Conservation (phyloP, 2,797 vertebrate species). For the Alcedo atthis region DNA sequence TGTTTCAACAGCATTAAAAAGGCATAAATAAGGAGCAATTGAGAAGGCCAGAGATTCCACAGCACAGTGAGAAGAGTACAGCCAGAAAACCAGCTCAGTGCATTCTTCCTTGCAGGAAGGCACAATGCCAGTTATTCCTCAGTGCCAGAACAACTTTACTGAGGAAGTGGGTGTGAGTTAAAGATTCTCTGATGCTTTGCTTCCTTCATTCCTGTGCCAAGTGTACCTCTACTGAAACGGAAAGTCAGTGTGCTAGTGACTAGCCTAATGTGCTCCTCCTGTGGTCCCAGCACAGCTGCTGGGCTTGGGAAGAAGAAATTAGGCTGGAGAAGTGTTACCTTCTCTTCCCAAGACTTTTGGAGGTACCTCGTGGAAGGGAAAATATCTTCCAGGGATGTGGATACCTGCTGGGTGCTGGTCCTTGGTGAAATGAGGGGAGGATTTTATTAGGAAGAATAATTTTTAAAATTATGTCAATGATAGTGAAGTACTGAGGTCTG, state of each 20-base stretch:
- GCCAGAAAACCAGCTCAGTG: neutral
- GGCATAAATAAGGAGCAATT: neutral
- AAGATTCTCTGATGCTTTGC: neutral
- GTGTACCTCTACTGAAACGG: neutral
- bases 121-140: neutral
- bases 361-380: neutral
- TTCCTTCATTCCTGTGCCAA: neutral
- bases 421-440: neutral
- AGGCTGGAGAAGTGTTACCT: neutral
- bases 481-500: neutral
- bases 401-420: neutral
- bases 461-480: neutral
- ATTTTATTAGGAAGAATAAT: neutral
- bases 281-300: neutral
- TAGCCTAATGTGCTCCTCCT: rapidly evolving
- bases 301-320: neutral
- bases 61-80: neutral
- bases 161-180: neutral
- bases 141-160: neutral
- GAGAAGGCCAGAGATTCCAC: neutral
- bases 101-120: neutral
- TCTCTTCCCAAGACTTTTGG: neutral
- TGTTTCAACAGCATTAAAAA: neutral
- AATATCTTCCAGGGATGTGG: neutral
- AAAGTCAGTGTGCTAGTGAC: neutral